Evolutionary conservation across 2,888 invertebrate genomes (phyloP).

Genomic region (Spisula subtruncata): DNA sequence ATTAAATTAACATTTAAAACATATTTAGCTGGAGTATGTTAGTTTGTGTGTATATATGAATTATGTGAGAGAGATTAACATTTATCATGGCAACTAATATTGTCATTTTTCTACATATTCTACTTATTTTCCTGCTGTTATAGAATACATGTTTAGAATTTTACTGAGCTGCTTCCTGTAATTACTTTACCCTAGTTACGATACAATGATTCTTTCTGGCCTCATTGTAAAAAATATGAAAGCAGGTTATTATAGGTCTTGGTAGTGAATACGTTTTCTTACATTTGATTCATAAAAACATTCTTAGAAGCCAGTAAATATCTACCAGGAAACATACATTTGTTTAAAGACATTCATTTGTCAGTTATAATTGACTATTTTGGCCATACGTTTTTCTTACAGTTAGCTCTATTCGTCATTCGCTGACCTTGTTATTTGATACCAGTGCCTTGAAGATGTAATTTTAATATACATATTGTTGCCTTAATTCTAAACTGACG

Average conservation of each 20-base stretch:
- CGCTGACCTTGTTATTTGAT: not conserved
- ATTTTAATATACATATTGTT: not conserved
- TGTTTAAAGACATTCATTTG: not conserved
- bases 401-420: no score
- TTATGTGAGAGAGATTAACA: conserved; percentile 8
- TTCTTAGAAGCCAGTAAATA: no score
- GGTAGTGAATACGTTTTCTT: no score
- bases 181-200: no score
- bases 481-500: no score
- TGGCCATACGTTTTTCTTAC: not conserved
- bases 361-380: not conserved
- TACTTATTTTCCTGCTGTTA: not conserved
- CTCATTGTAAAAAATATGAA: no score
- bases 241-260: no score
- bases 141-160: not conserved
- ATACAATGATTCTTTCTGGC: no score
- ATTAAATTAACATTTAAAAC: conserved; percentile 16
- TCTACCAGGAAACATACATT: not conserved
- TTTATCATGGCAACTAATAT: conserved; percentile 7
- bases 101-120: not conserved
- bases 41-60: conserved; percentile 23
- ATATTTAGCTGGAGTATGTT: not conserved
- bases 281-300: no score
- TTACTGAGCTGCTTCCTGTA: no score
- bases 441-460: not conserved